Evolutionary conservation across 1,140 invertebrate species (phyloP).

Genomic region (Epicauta chinensis): DNA sequence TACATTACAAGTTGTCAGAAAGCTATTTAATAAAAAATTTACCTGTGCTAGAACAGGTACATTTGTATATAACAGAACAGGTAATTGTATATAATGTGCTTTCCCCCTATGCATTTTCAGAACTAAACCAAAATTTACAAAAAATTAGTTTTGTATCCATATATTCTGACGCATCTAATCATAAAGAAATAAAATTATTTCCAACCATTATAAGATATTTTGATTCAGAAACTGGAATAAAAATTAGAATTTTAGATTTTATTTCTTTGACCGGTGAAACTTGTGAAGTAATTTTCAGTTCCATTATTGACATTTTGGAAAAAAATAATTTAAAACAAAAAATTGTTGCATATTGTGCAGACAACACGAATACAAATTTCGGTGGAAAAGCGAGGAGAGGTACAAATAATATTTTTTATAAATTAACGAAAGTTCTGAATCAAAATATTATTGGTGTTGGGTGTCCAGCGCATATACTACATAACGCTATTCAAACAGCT

Average conservation of each 20-base stretch:
- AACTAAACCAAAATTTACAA: too few species aligned
- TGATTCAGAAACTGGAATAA: slow-evolving; percentile 11
- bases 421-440: background rate
- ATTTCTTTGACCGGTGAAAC: slow-evolving; percentile 15
- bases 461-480: slow-evolving; percentile 28
- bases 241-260: slow-evolving; percentile 19
- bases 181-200: slow-evolving; percentile 13
- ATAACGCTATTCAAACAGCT: slow-evolving; percentile 30
- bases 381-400: slow-evolving; percentile 12
- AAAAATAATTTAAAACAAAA: slow-evolving; percentile 16
- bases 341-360: slow-evolving; percentile 20
- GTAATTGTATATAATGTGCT: too few species aligned
- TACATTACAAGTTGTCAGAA: too few species aligned
- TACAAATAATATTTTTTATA: slow-evolving; percentile 8
- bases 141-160: too few species aligned
- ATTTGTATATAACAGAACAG: too few species aligned
- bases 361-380: slow-evolving; percentile 11
- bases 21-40: too few species aligned
- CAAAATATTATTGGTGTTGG: slow-evolving; percentile 13
- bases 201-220: slow-evolving; percentile 16
- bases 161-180: slow-evolving; percentile 8
- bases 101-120: too few species aligned
- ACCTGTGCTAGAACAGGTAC: too few species aligned
- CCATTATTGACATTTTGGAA: slow-evolving; percentile 9
- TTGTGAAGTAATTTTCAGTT: slow-evolving; percentile 17